A percentile compares a stretch with the other conserved stretches of the same genome.
phyloP scores from a whole-genome alignment of 2,888 invertebrate species.

The Chydorus sphaericus region DNA sequence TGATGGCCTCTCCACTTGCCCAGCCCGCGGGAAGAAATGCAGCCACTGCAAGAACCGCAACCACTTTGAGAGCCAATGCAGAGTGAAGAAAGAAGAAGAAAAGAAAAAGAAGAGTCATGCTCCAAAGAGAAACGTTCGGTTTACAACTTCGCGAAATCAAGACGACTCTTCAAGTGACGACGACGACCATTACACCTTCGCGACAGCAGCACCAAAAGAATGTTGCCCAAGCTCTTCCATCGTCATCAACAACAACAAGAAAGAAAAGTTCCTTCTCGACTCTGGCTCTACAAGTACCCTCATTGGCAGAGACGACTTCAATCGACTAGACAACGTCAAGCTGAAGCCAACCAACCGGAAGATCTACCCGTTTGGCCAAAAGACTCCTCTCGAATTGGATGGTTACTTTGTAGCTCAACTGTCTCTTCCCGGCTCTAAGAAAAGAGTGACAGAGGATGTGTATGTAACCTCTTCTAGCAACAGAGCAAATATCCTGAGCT shows the following conservation, averaged over 20 bases:
- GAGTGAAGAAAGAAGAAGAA: too few species aligned
- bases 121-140: too few species aligned
- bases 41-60: too few species aligned
- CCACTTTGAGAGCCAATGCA: neutral
- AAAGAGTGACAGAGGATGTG: neutral
- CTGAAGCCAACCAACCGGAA: neutral
- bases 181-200: neutral
- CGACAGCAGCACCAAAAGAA: neutral
- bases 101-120: too few species aligned
- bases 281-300: constrained; percentile 1
- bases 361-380: neutral
- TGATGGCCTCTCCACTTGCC: too few species aligned
- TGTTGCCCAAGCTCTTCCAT: too few species aligned
- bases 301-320: neutral
- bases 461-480: neutral
- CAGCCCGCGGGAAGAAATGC: too few species aligned
- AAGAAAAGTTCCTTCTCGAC: neutral
- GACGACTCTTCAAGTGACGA: neutral
- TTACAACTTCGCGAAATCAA: neutral
- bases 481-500: neutral
- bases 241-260: neutral
- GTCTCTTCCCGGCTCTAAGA: neutral
- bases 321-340: neutral
- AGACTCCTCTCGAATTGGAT: neutral
- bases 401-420: neutral